Conservation (phyloP, 2,888 invertebrate species). For the Agrilus cyanescens region DNA sequence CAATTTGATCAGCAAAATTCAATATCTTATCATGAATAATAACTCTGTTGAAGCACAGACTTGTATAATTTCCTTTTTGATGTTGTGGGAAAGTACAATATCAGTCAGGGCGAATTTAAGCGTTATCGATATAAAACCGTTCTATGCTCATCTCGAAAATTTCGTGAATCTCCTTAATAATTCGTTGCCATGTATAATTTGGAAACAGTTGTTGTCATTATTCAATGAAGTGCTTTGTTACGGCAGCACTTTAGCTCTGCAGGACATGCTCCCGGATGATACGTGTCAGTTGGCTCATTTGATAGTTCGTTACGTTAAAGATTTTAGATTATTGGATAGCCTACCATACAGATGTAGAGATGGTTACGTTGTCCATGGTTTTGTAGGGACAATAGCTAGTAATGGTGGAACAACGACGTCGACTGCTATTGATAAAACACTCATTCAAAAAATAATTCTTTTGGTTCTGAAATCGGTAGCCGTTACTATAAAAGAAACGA, state of each 20-base stretch:
- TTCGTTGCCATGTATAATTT: conserved; percentile 67
- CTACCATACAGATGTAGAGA: conserved; percentile 31
- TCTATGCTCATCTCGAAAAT: conserved; percentile 72
- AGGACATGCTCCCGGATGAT: conserved; percentile 79
- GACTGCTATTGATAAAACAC: conserved; percentile 52
- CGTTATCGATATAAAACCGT: conserved; percentile 78
- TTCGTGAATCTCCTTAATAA: conserved; percentile 63
- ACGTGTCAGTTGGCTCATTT: conserved; percentile 78
- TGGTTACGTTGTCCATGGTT: conserved; percentile 33
- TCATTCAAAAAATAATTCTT: conserved; percentile 77
- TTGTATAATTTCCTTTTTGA: conserved; percentile 68
- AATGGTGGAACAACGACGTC: conserved; percentile 26
- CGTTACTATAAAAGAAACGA: conserved; percentile 79
- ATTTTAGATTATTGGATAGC: conserved; percentile 59
- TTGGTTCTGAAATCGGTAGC: conserved; percentile 80
- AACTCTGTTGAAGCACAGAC: conserved; percentile 53
- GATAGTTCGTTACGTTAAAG: conserved; percentile 76
- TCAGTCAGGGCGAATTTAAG: conserved; percentile 84
- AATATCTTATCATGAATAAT: conserved; percentile 44
- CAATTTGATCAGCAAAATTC: conserved; percentile 61
- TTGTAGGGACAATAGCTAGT: conserved; percentile 32
- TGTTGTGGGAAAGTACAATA: conserved; percentile 81
- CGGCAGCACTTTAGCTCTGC: conserved; percentile 78
- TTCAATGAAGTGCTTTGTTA: conserved; percentile 87
- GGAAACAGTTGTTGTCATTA: conserved; percentile 72